Base-by-base conservation (phyloP, 1,140 invertebrate species). In the Leptinotarsa undecemlineata region DNA sequence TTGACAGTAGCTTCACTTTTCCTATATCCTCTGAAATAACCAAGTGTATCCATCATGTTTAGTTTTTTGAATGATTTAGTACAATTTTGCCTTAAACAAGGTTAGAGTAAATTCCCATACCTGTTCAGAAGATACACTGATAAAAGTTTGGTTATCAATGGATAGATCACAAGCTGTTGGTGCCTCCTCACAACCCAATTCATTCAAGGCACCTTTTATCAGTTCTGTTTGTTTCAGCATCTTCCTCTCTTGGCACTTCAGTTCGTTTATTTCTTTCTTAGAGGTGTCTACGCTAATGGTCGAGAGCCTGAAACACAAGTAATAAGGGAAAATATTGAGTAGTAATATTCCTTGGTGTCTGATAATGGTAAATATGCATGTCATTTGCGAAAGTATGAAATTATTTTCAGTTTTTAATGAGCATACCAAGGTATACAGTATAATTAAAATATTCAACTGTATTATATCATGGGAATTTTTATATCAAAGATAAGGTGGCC, bases 131-230 rank as follows among this genome's bases (percentile, higher is more conserved):
- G 82, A 74, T 75, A 80, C 81, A 23, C 74, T 81, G 61, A 82
- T 82, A 75, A 81, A 81, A 61, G 77, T 77, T 76, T 85, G 85
- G 78, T 86, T 87, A 81, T 91, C 91, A 75, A 91, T 87, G 1
- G 90, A 88, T 47, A 93, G 83, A 78, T 95, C 94, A 82, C 94
- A 93, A 64, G 92, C 94, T n/a, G 91, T 91, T 33, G 95, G 94
- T 62, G 94, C 89, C 85, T 95, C 93, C 84, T 95, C 93, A 79
- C 94, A 95, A 48, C 95, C 95, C 5, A 96, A 87, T 83, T 94
- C 92, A 74, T 92, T 93, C 48, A 97, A 85, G n/a, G 95, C 93
- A 48, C 90, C 89, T 76, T 92, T 90, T 71, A 97, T 95, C 76
- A 95, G 89, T 78, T 96, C 93, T 5, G 91, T 90, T 83, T 96